A percentile compares a stretch with the other conserved stretches of the same genome.
Evolutionary conservation across 2,113 vertebrate genomes (phyloP).

Genomic region (Pelecanoides urinatrix): DNA sequence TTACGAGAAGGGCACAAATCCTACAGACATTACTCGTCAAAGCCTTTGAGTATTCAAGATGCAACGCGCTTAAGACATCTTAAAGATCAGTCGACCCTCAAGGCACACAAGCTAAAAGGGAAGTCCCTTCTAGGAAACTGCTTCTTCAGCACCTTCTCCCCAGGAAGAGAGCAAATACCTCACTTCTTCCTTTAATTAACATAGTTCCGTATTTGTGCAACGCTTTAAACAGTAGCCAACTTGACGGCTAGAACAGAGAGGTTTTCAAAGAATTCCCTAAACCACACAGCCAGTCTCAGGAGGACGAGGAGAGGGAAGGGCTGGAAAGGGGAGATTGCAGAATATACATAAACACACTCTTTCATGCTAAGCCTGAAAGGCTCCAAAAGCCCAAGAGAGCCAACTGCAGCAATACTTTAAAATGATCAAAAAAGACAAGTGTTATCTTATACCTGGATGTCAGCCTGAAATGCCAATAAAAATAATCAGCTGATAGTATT

Average conservation of each 20-base stretch:
- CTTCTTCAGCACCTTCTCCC: neutral
- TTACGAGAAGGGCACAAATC: neutral
- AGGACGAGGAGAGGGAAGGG: neutral
- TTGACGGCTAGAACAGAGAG: neutral
- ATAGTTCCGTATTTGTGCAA: neutral
- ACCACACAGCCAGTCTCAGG: neutral
- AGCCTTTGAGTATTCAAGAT: neutral
- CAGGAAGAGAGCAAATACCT: neutral
- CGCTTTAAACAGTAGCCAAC: neutral
- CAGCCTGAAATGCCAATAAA: neutral
- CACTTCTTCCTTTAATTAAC: neutral
- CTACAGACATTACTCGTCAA: neutral
- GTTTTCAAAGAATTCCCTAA: neutral
- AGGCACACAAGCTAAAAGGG: neutral
- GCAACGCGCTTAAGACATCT: neutral
- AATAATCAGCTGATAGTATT: neutral
- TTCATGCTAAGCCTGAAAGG: conserved; percentile 10
- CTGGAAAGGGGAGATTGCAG: neutral
- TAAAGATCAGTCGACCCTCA: neutral
- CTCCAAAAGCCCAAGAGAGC: conserved; percentile 9
- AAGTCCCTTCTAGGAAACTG: neutral
- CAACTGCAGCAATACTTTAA: neutral
- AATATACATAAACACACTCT: neutral
- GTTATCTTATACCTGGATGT: neutral
- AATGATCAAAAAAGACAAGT: neutral